phyloP scores from a whole-genome alignment of 2,797 vertebrate genomes.

The Danio jaintianensis region DNA sequence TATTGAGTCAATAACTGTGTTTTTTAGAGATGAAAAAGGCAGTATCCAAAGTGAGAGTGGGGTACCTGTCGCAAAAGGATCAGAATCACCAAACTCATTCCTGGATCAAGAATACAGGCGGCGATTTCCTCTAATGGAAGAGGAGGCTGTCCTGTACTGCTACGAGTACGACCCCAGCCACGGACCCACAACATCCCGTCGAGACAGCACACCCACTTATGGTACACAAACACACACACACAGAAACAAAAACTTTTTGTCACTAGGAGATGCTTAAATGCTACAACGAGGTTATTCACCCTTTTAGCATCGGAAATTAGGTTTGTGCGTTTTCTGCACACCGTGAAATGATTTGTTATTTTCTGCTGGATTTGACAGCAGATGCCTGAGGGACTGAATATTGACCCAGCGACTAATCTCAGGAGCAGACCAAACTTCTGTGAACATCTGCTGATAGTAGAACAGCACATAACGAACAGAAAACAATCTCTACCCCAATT shows the following conservation, averaged over 20 bases:
- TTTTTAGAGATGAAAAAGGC: slow-evolving; percentile 91
- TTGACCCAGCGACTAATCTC: slow-evolving; percentile 12
- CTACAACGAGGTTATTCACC: neutral
- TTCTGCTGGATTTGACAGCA: slow-evolving; percentile 15
- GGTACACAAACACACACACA: slow-evolving; percentile 74
- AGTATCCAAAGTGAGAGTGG: slow-evolving; percentile 86
- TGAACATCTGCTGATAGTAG: slow-evolving; percentile 21
- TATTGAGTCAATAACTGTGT: too few relatives aligned
- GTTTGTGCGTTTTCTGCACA: slow-evolving; percentile 3
- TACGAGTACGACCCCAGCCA: slow-evolving; percentile 88
- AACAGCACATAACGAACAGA: neutral
- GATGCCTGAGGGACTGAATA: slow-evolving; percentile 6
- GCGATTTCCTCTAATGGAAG: slow-evolving; percentile 88
- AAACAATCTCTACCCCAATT: neutral
- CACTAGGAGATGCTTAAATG: neutral
- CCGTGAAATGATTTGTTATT: slow-evolving; percentile 3
- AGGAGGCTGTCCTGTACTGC: slow-evolving; percentile 93
- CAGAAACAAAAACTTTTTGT: neutral
- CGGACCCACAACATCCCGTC: slow-evolving; percentile 80
- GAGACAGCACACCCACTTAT: slow-evolving; percentile 93
- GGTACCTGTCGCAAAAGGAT: slow-evolving; percentile 87
- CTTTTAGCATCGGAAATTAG: neutral
- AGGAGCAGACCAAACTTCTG: neutral
- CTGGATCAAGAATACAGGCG: slow-evolving; percentile 95
- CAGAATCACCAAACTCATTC: slow-evolving; percentile 97